A percentile compares a stretch with the other conserved stretches of the same genome.
Conservation (phyloP, 2,113 vertebrate genomes). For the Pagrus major region DNA sequence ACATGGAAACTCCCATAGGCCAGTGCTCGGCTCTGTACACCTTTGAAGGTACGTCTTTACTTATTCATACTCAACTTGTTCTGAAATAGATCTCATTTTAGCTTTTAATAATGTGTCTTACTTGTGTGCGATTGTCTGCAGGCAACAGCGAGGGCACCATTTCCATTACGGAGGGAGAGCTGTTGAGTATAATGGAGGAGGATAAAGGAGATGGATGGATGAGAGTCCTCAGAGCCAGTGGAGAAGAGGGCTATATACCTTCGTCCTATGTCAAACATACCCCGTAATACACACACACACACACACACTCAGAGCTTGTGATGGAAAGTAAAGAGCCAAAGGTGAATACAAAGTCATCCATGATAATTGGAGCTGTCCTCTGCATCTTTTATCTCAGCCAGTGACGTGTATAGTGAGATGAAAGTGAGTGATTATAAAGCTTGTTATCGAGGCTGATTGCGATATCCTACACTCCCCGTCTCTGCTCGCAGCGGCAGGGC, state of each 20-base stretch:
- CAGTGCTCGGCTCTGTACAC: slow-evolving; percentile 88
- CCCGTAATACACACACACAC: slow-evolving; percentile 35
- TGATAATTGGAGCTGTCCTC: slow-evolving; percentile 50
- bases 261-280: slow-evolving; percentile 86
- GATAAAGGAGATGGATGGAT: slow-evolving; percentile 93
- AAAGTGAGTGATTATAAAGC: slow-evolving; percentile 50
- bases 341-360: slow-evolving; percentile 54
- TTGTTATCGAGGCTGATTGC: slow-evolving; percentile 38
- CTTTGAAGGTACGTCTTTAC: slow-evolving; percentile 83
- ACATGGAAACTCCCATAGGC: slow-evolving; percentile 83
- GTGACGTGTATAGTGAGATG: slow-evolving; percentile 41
- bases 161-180: slow-evolving; percentile 86
- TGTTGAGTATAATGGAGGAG: slow-evolving; percentile 86
- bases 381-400: slow-evolving; percentile 52
- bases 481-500: slow-evolving; percentile 11
- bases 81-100: background rate
- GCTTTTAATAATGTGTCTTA: background rate
- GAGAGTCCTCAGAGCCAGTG: slow-evolving; percentile 83
- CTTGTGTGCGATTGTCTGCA: slow-evolving; percentile 55
- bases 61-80: background rate
- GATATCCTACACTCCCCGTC: slow-evolving; percentile 26
- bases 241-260: slow-evolving; percentile 89
- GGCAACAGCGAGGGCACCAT: slow-evolving; percentile 86
- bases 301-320: slow-evolving; percentile 4
- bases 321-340: slow-evolving; percentile 40